A percentile compares a stretch with the other conserved stretches of the same genome.
Conservation (phyloP, 2,797 vertebrate genomes). For the Remorina albescens region DNA sequence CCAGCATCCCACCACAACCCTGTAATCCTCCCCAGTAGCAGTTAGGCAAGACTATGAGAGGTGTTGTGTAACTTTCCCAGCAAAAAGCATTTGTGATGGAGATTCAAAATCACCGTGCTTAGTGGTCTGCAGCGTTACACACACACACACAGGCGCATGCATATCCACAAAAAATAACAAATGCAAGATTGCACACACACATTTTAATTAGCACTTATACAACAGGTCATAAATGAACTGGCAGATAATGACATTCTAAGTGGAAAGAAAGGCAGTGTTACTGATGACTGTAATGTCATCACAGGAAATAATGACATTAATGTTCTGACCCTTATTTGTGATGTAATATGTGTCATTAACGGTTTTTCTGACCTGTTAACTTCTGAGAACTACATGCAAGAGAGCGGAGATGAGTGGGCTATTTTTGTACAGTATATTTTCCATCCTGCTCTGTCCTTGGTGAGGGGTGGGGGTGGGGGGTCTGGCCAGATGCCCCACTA, state of each 20-base stretch:
- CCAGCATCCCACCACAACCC: constrained; percentile 19
- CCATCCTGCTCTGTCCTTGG: constrained; percentile 43
- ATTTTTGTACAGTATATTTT: constrained; percentile 66
- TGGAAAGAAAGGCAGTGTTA: constrained; percentile 1
- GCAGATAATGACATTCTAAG: constrained; percentile 30
- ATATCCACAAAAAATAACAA: not conserved
- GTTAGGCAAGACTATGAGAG: constrained; percentile 54
- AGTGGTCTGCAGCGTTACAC: constrained; percentile 38
- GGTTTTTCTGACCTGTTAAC: constrained; percentile 24
- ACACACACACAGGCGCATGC: constrained; percentile 23
- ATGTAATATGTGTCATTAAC: constrained; percentile 42
- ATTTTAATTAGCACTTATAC: constrained; percentile 8
- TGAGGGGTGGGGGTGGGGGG: constrained; percentile 8
- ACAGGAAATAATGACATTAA: constrained; percentile 3
- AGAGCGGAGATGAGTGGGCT: constrained; percentile 24
- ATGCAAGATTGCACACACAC: constrained; percentile 4
- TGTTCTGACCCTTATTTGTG: constrained; percentile 28
- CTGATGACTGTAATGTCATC: too few relatives aligned
- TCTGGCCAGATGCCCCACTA: constrained; percentile 48
- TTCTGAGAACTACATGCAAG: constrained; percentile 56
- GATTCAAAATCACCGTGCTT: constrained; percentile 51
- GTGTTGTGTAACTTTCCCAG: constrained; percentile 63
- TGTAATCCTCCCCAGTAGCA: constrained; percentile 36
- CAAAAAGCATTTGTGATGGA: constrained; percentile 33
- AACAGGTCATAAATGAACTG: constrained; percentile 17